phyloP scores from a whole-genome alignment of 2,888 invertebrate species.

The Venustoraphidia nigricollis region DNA sequence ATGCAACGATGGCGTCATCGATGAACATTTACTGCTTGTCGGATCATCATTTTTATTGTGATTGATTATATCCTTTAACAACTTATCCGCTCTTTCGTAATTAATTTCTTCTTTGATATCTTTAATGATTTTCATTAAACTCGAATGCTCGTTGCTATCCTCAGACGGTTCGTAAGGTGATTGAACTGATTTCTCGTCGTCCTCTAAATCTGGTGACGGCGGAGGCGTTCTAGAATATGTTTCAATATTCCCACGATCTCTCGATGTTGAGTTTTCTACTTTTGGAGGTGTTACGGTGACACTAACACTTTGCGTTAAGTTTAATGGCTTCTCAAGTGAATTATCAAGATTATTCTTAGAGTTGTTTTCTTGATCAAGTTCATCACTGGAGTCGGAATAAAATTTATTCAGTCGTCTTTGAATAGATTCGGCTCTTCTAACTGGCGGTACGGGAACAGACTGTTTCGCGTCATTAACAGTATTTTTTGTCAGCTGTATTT shows the following conservation, averaged over 20 bases:
- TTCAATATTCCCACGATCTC: slow-evolving; percentile 4
- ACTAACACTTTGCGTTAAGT: neutral
- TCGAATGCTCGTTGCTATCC: slow-evolving; percentile 22
- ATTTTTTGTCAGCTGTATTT: slow-evolving; percentile 20
- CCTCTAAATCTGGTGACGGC: slow-evolving; percentile 16
- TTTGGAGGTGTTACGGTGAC: slow-evolving; percentile 4
- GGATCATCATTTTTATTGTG: too few relatives aligned
- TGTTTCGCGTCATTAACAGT: slow-evolving; percentile 16
- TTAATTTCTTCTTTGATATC: slow-evolving; percentile 9
- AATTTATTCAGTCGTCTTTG: neutral
- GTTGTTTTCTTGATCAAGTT: slow-evolving; percentile 17
- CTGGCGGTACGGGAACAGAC: slow-evolving; percentile 18
- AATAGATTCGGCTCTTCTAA: slow-evolving; percentile 20
- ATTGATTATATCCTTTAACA: too few relatives aligned
- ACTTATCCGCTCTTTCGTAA: neutral
- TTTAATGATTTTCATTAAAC: slow-evolving; percentile 24
- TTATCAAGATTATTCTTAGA: too few relatives aligned
- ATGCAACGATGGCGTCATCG: slow-evolving; percentile 25
- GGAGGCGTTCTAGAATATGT: slow-evolving; percentile 17
- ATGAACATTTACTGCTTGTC: slow-evolving; percentile 19
- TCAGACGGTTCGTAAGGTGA: slow-evolving; percentile 7
- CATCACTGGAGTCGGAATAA: slow-evolving; percentile 15
- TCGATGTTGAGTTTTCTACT: neutral
- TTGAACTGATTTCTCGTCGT: slow-evolving; percentile 5
- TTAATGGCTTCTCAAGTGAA: too few relatives aligned